Conservation (phyloP, 2,113 vertebrate species). For the Lethenteron camtschaticum region DNA sequence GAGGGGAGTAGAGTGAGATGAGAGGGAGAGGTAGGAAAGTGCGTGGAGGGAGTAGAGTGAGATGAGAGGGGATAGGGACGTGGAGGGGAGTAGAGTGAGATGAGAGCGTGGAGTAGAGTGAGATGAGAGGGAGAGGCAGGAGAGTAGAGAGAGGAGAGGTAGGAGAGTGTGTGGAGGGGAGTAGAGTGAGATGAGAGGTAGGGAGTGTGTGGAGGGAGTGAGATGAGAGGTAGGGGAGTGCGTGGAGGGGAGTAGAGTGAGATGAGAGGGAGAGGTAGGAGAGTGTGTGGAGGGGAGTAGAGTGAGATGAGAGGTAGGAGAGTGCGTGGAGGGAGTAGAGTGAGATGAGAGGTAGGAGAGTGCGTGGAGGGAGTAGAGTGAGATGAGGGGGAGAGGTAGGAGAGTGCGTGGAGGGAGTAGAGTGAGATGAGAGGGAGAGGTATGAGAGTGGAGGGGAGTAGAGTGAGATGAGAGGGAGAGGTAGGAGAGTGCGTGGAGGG, state of each 20-base stretch:
- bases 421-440: neutral
- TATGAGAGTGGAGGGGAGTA: neutral
- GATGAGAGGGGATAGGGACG: neutral
- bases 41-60: neutral
- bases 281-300: too few species aligned
- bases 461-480: neutral
- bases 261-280: too few species aligned
- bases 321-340: too few species aligned
- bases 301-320: too few species aligned
- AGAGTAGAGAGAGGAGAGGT: neutral
- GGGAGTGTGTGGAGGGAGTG: neutral
- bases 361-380: too few species aligned
- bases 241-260: too few species aligned
- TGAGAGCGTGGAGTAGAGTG: neutral
- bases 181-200: neutral
- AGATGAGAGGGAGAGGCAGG: neutral
- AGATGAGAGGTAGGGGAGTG: neutral
- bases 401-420: too few species aligned
- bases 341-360: too few species aligned
- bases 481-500: neutral
- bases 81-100: too few species aligned
- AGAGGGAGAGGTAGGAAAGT: neutral
- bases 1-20: too few species aligned
- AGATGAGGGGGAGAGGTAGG: too few species aligned
- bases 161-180: neutral